Percentiles rank a stretch among this genome's conserved stretches.
These are phyloP conservation scores for Phlogophora meticulosa DNA, from an alignment of 2,888 invertebrate genomes.

Conservation along the genomic window DNA sequence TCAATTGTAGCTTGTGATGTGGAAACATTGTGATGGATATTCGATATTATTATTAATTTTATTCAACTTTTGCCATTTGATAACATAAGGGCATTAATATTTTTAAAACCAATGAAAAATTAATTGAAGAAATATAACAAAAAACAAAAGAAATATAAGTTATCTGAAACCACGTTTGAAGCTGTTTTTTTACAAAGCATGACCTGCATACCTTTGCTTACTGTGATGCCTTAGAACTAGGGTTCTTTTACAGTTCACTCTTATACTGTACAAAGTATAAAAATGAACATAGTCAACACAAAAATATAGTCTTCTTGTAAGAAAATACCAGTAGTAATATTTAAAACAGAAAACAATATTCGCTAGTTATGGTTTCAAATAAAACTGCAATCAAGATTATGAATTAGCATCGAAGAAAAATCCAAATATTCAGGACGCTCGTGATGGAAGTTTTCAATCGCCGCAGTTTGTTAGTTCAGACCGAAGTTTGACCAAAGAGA, in stretches of 20 bases:
- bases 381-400: slow-evolving; percentile 12
- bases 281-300: slow-evolving; percentile 64
- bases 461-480: slow-evolving; percentile 69
- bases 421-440: slow-evolving; percentile 4
- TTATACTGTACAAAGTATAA: slow-evolving; percentile 78
- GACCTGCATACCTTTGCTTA: slow-evolving; percentile 78
- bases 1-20: slow-evolving; percentile 71
- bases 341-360: slow-evolving; percentile 64
- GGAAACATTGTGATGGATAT: slow-evolving; percentile 63
- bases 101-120: slow-evolving; percentile 86
- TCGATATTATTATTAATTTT: slow-evolving; percentile 72
- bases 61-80: slow-evolving; percentile 64
- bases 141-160: slow-evolving; percentile 47
- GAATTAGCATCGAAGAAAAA: neutral
- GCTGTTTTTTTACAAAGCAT: slow-evolving; percentile 71
- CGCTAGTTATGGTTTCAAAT: slow-evolving; percentile 46
- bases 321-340: slow-evolving; percentile 58
- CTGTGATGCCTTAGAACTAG: slow-evolving; percentile 43
- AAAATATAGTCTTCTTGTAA: slow-evolving; percentile 52
- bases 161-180: slow-evolving; percentile 57
- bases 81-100: slow-evolving; percentile 56
- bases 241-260: slow-evolving; percentile 74
- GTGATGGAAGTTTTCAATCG: slow-evolving; percentile 7
- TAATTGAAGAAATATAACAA: slow-evolving; percentile 60
- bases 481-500: slow-evolving; percentile 75